Conservation (phyloP, 2,113 vertebrate species). For the Chiloscyllium plagiosum region DNA sequence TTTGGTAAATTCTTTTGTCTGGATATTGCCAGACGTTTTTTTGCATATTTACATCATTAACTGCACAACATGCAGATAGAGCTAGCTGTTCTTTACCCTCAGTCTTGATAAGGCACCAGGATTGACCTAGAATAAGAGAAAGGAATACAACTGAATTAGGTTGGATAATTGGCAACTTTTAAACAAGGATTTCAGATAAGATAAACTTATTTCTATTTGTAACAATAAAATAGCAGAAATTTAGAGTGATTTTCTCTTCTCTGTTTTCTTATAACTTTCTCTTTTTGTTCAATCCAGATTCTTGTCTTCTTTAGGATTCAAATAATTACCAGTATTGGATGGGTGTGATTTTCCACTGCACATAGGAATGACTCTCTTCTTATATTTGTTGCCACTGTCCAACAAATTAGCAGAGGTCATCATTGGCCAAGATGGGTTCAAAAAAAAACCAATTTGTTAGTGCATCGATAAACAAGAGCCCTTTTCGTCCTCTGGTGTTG, state of each 20-base stretch:
- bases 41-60: background rate
- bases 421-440: background rate
- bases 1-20: background rate
- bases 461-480: background rate
- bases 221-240: background rate
- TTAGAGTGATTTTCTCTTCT: background rate
- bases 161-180: background rate
- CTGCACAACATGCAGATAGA: background rate
- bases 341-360: background rate
- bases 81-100: background rate
- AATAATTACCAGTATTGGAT: background rate
- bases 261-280: background rate
- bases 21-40: background rate
- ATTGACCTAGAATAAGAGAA: background rate
- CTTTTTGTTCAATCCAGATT: background rate
- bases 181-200: background rate
- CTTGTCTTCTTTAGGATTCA: background rate
- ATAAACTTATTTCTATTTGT: background rate
- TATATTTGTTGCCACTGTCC: background rate
- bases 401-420: background rate
- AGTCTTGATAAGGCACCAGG: background rate
- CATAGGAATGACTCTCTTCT: background rate
- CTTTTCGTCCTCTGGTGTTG: no score
- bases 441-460: background rate
- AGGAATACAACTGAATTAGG: background rate